Base-by-base conservation (phyloP, 2,888 invertebrate species). In the Teleiodes luculella region DNA sequence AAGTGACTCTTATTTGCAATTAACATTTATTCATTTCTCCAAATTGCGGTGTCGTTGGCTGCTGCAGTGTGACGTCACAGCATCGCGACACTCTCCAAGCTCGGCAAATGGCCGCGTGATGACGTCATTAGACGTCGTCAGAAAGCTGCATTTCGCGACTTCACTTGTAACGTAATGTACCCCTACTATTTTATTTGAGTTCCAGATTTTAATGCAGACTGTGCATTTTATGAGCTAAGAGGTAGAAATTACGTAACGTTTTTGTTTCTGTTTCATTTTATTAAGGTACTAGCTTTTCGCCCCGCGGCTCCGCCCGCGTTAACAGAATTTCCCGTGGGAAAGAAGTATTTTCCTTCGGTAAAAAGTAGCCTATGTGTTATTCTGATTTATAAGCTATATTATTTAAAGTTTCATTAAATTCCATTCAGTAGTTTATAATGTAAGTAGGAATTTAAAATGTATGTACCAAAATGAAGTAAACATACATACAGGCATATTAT, bases 71-170 rank as follows among this genome's bases (percentile, higher is more conserved):
- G 43, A 43, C 43, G 43, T 43, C 43, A 43, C 43, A 11, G 6
- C 41, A n/a, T 16, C 37, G 37, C 16, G 13, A 8, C n/a, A n/a
- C 43, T 28, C 43, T 43, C 28, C 37, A 14, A 43, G 20, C 43
- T 10, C 43, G 43, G 43, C 43, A 43, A 43, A 43, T 43, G 43
- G 28, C 28, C 43, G 43, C 28, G n/a, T n/a, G 43, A 43, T 43
- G 43, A 43, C 43, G 43, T 43, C 43, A 43, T 43, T 43, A 43
- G 43, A 41, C 28, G 43, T 14, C 37, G 37, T 20, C 43, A 8
- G 28, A 24, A 24, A 43, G 24, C 43, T 43, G 43, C 43, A 43
- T 43, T 41, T 43, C 10, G 43, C 43, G n/a, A 43, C 43, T 43
- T 43, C 43, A 43, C 28, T 43, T 43, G 43, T 43, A 43, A 43